Conservation (phyloP, 2,888 invertebrate genomes). For the Polyommatus iphigenia region DNA sequence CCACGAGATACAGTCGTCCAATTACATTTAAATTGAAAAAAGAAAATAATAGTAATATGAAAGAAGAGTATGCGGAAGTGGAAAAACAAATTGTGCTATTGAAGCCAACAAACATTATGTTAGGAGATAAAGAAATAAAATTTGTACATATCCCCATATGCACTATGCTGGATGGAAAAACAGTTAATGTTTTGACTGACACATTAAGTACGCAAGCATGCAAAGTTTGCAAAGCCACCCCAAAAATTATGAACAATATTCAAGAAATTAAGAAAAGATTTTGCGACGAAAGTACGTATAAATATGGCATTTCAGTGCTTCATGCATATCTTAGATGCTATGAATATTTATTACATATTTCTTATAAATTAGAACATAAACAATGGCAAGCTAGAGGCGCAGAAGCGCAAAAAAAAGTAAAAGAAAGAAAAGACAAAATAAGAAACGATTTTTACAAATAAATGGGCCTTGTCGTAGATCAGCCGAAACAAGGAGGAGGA, state of each 20-base stretch:
- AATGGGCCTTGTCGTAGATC: conserved; percentile 26
- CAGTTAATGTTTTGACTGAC: conserved; percentile 35
- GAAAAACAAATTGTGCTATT: conserved; percentile 31
- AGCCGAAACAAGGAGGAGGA: conserved; percentile 39
- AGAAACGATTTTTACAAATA: conserved; percentile 38
- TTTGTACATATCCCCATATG: conserved; percentile 34
- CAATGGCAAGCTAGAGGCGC: conserved; percentile 49
- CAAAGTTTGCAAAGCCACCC: conserved; percentile 39
- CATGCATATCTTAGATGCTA: conserved; percentile 43
- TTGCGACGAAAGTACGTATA: conserved; percentile 26
- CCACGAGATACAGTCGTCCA: conserved; percentile 33
- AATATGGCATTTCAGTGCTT: conserved; percentile 37
- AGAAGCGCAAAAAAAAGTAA: conserved; percentile 41
- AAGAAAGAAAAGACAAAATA: conserved; percentile 40
- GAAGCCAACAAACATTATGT: conserved; percentile 30
- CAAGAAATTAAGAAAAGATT: conserved; percentile 35
- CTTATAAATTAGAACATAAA: conserved; percentile 46
- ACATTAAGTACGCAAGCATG: conserved; percentile 38
- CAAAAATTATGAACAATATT: conserved; percentile 37
- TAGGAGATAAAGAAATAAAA: conserved; percentile 31
- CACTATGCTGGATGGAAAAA: conserved; percentile 25
- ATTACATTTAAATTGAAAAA: background rate
- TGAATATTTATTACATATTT: conserved; percentile 48
- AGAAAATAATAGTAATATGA: background rate
- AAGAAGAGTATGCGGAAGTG: background rate